Conservation (phyloP, 1,140 invertebrate genomes). For the Phymorhynchus buccinoides region DNA sequence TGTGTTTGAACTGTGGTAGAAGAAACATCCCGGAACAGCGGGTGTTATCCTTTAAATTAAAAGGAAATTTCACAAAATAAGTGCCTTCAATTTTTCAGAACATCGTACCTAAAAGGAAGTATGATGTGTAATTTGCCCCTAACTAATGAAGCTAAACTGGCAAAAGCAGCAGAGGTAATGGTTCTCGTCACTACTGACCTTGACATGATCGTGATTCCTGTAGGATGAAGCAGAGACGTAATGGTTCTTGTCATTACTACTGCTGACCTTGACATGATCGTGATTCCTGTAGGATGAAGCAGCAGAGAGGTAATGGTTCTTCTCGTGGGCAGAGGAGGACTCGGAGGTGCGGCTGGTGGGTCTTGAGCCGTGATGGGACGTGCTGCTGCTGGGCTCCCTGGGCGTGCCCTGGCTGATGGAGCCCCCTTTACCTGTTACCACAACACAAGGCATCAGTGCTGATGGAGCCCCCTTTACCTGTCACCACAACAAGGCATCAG, state of each 20-base stretch:
- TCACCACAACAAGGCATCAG: too few relatives aligned
- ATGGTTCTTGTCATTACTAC: too few relatives aligned
- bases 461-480: neutral
- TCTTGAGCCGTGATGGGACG: neutral
- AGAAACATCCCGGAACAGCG: too few relatives aligned
- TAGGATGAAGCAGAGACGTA: neutral
- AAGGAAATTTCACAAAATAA: too few relatives aligned
- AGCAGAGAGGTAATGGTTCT: constrained; percentile 18
- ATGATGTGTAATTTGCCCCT: too few relatives aligned
- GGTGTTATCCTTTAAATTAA: too few relatives aligned
- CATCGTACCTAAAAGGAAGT: too few relatives aligned
- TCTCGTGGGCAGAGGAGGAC: constrained; percentile 8
- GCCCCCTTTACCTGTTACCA: constrained; percentile 41
- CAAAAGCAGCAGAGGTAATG: too few relatives aligned
- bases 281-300: constrained; percentile 19
- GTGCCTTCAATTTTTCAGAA: too few relatives aligned
- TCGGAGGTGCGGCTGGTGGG: constrained; percentile 9
- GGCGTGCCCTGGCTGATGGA: constrained; percentile 65
- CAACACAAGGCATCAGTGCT: neutral
- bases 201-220: constrained; percentile 37
- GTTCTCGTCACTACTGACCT: too few relatives aligned
- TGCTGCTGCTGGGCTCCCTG: constrained; percentile 42
- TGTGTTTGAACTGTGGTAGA: too few relatives aligned
- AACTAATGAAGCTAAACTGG: too few relatives aligned
- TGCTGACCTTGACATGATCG: constrained; percentile 42